Conservation (phyloP, 1,140 invertebrate species). For the Mesaphorura yosii region DNA sequence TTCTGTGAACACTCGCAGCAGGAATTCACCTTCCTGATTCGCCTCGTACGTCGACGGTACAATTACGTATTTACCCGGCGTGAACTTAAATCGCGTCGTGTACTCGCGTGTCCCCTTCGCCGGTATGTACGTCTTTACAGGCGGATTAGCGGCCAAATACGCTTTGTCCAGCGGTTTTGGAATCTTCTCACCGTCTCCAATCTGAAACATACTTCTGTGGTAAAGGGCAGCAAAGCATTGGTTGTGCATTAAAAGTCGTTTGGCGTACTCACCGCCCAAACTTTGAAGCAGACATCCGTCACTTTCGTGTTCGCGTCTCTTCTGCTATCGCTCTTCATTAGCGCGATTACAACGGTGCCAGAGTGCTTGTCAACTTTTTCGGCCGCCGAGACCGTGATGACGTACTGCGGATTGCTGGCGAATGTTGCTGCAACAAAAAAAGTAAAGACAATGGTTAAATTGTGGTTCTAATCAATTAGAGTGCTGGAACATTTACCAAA, state of each 20-base stretch:
- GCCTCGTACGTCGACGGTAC: constrained; percentile 57
- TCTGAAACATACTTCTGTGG: constrained; percentile 45
- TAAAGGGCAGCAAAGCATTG: neutral
- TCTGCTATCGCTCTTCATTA: constrained; percentile 4
- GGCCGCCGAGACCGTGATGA: neutral
- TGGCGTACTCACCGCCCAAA: neutral
- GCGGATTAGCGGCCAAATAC: constrained; percentile 53
- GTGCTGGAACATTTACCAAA: neutral
- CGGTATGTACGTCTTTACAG: constrained; percentile 39
- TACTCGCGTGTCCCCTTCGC: constrained; percentile 42
- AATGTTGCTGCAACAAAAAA: constrained; percentile 1
- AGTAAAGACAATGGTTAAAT: neutral
- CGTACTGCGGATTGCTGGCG: constrained; percentile 6
- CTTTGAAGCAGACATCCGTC: neutral
- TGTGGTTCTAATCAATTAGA: neutral
- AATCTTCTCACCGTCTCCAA: constrained; percentile 34
- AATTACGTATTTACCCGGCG: constrained; percentile 50
- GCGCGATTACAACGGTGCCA: neutral
- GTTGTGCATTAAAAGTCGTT: neutral
- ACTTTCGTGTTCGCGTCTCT: neutral
- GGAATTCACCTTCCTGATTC: constrained; percentile 49
- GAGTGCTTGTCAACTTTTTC: neutral
- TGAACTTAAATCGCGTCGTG: constrained; percentile 48
- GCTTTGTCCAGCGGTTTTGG: constrained; percentile 41
- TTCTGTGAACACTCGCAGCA: constrained; percentile 53